Conservation (phyloP, 1,140 invertebrate genomes). For the Listronotus bonariensis region DNA sequence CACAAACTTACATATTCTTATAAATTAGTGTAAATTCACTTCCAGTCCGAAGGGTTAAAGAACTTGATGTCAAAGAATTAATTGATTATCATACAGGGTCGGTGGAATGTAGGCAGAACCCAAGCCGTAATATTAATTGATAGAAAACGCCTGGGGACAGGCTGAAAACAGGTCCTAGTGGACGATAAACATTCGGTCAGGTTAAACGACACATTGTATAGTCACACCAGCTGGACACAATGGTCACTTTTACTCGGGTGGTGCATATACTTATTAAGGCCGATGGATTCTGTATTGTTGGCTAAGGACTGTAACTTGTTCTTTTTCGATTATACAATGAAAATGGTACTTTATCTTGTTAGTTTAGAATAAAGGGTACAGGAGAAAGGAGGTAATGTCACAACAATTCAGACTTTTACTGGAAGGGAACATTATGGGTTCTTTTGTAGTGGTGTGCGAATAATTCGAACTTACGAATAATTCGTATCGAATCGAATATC, state of each 20-base stretch:
- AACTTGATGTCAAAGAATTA: conserved; percentile 27
- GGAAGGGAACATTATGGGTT: no score
- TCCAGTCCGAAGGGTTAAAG: conserved; percentile 18
- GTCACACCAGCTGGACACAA: conserved; percentile 25
- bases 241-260: conserved; percentile 12
- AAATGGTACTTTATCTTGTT: no score
- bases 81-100: conserved; percentile 33
- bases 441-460: no score
- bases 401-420: no score
- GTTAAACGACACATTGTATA: conserved; percentile 31
- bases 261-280: conserved; percentile 2
- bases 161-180: conserved; percentile 19
- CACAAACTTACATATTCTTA: no score
- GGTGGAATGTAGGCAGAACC: conserved; percentile 32
- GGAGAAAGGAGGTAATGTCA: no score
- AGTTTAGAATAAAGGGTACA: no score
- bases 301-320: no score
- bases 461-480: no score
- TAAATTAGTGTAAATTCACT: no score
- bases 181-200: conserved; percentile 32
- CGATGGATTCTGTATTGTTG: not conserved
- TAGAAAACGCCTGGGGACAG: conserved; percentile 29
- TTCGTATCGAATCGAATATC: no score
- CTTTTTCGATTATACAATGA: no score
- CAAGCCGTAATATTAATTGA: conserved; percentile 30